phyloP scores from a whole-genome alignment of 2,888 invertebrate genomes.

The Drosophila meridiana region DNA sequence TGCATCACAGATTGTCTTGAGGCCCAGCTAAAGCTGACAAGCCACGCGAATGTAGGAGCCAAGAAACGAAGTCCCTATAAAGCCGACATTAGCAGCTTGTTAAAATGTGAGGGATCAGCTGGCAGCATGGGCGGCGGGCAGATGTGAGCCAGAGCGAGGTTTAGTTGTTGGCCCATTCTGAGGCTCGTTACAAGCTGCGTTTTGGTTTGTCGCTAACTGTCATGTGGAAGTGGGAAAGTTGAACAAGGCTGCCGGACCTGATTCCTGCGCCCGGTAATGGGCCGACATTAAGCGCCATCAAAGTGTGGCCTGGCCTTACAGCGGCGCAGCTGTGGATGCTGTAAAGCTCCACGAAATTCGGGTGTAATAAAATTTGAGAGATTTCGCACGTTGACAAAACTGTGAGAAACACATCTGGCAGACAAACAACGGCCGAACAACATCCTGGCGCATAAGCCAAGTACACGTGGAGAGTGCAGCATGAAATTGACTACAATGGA shows the following conservation, averaged over 20 bases:
- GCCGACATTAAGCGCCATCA: conserved; percentile 57
- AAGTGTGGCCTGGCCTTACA: conserved; percentile 20
- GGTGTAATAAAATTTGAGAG: conserved; percentile 75
- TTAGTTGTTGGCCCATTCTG: conserved; percentile 23
- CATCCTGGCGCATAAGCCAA: conserved; percentile 37
- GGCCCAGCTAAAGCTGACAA: conserved; percentile 10
- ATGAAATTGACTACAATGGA: conserved; percentile 49
- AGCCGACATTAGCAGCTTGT: conserved; percentile 72
- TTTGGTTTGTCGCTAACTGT: conserved; percentile 53
- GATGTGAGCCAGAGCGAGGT: conserved; percentile 38
- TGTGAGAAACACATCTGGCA: conserved; percentile 33
- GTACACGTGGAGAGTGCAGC: neutral
- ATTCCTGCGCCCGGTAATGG: conserved; percentile 49
- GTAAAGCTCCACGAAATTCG: conserved; percentile 56
- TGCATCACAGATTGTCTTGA: conserved; percentile 15
- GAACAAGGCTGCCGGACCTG: conserved; percentile 27
- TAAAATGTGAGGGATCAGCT: conserved; percentile 67
- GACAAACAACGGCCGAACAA: conserved; percentile 25
- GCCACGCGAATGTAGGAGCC: conserved; percentile 34
- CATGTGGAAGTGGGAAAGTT: conserved; percentile 33
- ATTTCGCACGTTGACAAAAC: conserved; percentile 66
- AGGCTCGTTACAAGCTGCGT: conserved; percentile 58
- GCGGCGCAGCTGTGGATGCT: conserved; percentile 29
- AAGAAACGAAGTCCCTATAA: conserved; percentile 35
- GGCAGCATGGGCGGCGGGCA: conserved; percentile 34